Conservation (phyloP, 1,140 invertebrate genomes). For the Ceratosolen solmsi region DNA sequence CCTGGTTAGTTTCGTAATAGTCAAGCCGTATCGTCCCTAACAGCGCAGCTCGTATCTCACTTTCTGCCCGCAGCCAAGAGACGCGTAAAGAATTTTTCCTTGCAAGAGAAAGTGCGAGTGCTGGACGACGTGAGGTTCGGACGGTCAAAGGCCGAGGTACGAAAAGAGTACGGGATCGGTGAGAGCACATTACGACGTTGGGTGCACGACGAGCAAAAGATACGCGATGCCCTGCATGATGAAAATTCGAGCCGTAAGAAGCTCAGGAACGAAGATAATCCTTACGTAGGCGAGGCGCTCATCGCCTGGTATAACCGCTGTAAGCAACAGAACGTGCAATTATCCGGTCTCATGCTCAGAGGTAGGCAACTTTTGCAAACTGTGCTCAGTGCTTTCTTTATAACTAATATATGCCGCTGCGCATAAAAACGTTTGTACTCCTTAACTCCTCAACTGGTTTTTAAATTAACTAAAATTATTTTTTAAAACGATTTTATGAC, state of each 20-base stretch:
- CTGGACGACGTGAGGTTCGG: constrained; percentile 36
- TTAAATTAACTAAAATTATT: no score
- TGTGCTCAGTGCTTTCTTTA: no score
- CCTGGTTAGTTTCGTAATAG: neutral
- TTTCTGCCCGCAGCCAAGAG: constrained; percentile 30
- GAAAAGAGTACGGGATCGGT: constrained; percentile 37
- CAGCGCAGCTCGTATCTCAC: neutral
- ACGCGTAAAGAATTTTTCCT: constrained; percentile 38
- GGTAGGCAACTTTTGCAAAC: no score
- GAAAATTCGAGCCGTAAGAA: constrained; percentile 40
- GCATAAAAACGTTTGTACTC: no score
- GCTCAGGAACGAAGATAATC: constrained; percentile 30
- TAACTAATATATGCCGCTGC: no score
- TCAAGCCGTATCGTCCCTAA: no score
- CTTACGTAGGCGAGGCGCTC: constrained; percentile 47
- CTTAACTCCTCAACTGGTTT: no score
- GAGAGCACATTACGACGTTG: constrained; percentile 42
- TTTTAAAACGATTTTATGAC: no score
- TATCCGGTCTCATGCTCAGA: constrained; percentile 44
- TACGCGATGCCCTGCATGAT: constrained; percentile 21
- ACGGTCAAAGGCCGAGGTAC: constrained; percentile 33
- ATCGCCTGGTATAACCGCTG: constrained; percentile 51
- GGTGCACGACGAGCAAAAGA: constrained; percentile 45
- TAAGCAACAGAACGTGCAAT: constrained; percentile 40
- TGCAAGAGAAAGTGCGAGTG: constrained; percentile 36